Conservation (phyloP, 2,113 vertebrate species). For the Entomyzon cyanotis region DNA sequence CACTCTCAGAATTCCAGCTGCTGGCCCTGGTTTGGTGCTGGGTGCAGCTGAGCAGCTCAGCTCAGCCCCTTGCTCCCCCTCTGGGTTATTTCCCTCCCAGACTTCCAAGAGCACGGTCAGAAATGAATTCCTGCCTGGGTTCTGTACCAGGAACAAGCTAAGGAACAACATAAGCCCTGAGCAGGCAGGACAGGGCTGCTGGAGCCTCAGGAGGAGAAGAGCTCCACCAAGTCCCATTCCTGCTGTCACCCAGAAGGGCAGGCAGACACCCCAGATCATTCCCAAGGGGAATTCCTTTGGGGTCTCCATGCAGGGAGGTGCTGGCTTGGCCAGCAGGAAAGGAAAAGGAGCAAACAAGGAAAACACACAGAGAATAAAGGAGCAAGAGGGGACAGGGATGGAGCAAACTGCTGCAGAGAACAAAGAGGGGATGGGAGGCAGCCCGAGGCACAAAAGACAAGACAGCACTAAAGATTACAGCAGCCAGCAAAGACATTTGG, state of each 20-base stretch:
- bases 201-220: neutral
- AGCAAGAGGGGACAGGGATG: neutral
- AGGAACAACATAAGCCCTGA: neutral
- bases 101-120: neutral
- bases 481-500: constrained; percentile 11
- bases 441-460: neutral
- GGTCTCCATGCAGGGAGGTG: neutral
- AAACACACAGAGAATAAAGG: neutral
- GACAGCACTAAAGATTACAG: neutral
- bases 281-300: neutral
- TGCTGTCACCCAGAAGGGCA: neutral
- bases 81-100: neutral
- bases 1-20: neutral
- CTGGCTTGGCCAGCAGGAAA: neutral
- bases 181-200: neutral
- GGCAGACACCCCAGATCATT: neutral
- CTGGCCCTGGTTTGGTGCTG: neutral
- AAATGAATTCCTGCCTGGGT: neutral
- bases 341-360: neutral
- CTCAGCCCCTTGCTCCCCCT: neutral
- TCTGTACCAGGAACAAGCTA: neutral
- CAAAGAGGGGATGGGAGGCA: neutral
- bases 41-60: neutral
- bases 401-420: neutral
- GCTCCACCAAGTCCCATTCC: neutral